A percentile compares a stretch with the other conserved stretches of the same genome.
These are phyloP conservation scores for Allobates femoralis DNA, from an alignment of 2,797 vertebrate species.

Conservation along the genomic window DNA sequence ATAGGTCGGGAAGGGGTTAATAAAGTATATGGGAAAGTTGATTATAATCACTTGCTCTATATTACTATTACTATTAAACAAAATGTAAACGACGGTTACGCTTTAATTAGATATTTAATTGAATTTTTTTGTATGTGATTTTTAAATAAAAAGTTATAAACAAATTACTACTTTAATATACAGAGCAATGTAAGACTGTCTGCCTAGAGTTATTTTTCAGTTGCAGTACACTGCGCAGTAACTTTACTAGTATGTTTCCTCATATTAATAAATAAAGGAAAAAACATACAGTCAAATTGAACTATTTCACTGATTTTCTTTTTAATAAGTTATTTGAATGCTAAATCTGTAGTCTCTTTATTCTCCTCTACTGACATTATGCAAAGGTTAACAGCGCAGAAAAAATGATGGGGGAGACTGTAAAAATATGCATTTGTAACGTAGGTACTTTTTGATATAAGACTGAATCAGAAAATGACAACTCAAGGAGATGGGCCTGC, in stretches of 20 bases:
- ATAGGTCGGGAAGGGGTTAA: too few relatives aligned
- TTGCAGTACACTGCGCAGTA: background rate
- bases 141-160: background rate
- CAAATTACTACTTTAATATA: background rate
- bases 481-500: slow-evolving; percentile 14
- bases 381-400: slow-evolving; percentile 21
- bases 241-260: background rate
- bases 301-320: background rate
- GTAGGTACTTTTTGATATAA: slow-evolving; percentile 4
- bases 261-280: slow-evolving; percentile 7
- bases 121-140: background rate
- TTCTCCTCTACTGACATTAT: slow-evolving; percentile 2
- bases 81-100: too few relatives aligned
- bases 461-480: slow-evolving; percentile 30
- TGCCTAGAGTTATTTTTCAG: background rate
- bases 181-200: background rate
- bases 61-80: too few relatives aligned
- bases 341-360: slow-evolving; percentile 14
- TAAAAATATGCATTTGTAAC: slow-evolving; percentile 17
- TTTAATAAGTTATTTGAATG: slow-evolving; percentile 1
- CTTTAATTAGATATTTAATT: background rate
- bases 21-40: too few relatives aligned
- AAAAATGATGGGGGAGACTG: background rate
- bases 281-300: background rate
- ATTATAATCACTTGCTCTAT: too few relatives aligned